Base-by-base conservation (phyloP, 2,113 vertebrate genomes). In the Poeciliopsis turrubarensis region DNA sequence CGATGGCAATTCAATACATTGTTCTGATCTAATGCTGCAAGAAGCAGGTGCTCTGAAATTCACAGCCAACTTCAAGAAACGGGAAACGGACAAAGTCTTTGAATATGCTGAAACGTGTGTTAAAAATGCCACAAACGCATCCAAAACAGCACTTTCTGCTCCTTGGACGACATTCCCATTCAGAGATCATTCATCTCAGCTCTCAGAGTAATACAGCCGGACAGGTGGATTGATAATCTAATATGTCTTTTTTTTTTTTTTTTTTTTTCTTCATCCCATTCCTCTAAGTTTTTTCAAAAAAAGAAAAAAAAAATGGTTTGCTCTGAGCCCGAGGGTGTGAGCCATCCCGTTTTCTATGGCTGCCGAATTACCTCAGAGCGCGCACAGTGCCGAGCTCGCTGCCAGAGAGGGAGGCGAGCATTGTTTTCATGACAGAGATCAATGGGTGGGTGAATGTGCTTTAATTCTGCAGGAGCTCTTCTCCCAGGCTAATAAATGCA, bases 401-500 rank as follows among this genome's bases (percentile, higher is more conserved):
- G 90, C 87, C 89, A 91, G 89, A 79, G 87, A 90, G 89, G 82
- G 89, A 92, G 91, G 90, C 88, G 62, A 81, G 90, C 87, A 94
- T 94, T 94, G 92, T 94, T 93, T 93, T 92, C 89, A 90, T 93
- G 94, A 94, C 92, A 94, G 92, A 95, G 94, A 95, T 95, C 93
- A 95, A 93, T 94, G 92, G 92, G 86, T 91, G 92, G 89, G 88
- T 93, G 93, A 94, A 94, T 93, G 92, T 92, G 93, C 92, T 93
- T 93, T 93, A 94, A 94, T 94, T 93, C 93, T 91, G 91, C 91
- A 84, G 93, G 92, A 92, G 91, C 92, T 93, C 87, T 88, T 93
- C 94, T 94, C 94, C 93, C 93, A 94, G 94, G 94, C 93, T 95
- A 94, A 95, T 94, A 94, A 94, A 95, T 94, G 92, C 91, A 90